Conservation (phyloP, 2,113 vertebrate genomes). For the Menura novaehollandiae region DNA sequence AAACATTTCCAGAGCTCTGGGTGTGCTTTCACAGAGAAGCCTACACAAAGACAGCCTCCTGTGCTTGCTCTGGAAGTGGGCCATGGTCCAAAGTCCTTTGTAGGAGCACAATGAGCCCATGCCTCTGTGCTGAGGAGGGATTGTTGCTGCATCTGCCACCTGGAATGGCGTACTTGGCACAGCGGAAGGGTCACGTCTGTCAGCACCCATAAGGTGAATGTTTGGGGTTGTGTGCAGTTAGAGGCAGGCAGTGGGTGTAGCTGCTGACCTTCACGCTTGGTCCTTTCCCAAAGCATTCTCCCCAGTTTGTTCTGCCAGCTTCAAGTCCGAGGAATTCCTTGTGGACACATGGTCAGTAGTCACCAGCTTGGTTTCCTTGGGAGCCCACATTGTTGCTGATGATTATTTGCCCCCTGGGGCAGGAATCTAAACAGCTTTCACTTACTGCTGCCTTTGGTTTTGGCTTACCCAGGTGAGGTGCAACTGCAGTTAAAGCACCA, state of each 20-base stretch:
- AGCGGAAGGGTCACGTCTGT: not conserved
- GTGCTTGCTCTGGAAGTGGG: not conserved
- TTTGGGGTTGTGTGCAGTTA: not conserved
- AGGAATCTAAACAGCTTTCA: not conserved
- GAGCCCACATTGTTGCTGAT: not conserved
- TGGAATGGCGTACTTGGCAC: not conserved
- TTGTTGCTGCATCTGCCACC: not conserved
- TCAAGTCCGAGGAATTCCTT: not conserved
- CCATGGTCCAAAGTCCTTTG: not conserved
- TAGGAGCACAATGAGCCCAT: not conserved
- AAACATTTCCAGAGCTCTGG: not conserved
- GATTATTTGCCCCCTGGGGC: not conserved
- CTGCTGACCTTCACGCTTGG: not conserved
- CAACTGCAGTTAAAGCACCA: not conserved
- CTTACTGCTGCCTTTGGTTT: not conserved
- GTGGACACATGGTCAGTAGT: rapidly evolving
- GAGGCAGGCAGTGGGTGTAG: not conserved
- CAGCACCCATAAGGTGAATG: not conserved
- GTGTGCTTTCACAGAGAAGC: not conserved
- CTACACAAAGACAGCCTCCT: not conserved
- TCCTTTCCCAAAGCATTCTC: not conserved
- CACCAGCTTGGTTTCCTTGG: not conserved
- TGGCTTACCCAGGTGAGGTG: not conserved
- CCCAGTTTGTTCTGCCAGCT: not conserved
- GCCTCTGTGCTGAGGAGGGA: not conserved